phyloP scores from a whole-genome alignment of 2,797 vertebrate genomes.

The Catostomus latipinnis region DNA sequence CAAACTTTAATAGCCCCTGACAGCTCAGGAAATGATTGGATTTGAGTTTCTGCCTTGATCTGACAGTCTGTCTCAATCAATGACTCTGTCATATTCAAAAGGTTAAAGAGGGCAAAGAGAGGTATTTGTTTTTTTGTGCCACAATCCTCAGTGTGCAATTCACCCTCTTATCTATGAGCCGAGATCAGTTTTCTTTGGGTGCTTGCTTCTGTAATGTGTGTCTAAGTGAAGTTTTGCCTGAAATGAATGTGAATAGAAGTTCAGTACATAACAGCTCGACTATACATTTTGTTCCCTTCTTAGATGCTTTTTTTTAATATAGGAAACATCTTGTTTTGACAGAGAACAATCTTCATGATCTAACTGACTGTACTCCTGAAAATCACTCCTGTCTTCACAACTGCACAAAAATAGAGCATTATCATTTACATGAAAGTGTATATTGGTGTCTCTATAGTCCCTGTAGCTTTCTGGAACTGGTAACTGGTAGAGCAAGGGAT shows the following conservation, averaged over 20 bases:
- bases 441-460: too few species aligned
- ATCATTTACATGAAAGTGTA: too few species aligned
- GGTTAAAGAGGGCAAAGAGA: slow-evolving; percentile 26
- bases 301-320: too few species aligned
- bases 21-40: slow-evolving; percentile 16
- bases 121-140: slow-evolving; percentile 24
- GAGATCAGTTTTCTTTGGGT: slow-evolving; percentile 19
- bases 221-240: neutral
- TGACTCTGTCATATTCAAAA: slow-evolving; percentile 4
- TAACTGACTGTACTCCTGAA: too few species aligned
- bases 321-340: too few species aligned
- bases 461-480: too few species aligned
- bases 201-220: neutral
- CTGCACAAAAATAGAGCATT: too few species aligned
- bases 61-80: slow-evolving; percentile 23
- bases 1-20: neutral
- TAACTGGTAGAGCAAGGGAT: too few species aligned
- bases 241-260: neutral
- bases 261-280: neutral
- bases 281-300: neutral
- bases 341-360: too few species aligned
- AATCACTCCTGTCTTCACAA: too few species aligned
- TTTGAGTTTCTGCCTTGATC: slow-evolving; percentile 18
- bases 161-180: slow-evolving; percentile 8
- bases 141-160: slow-evolving; percentile 2